Percentiles rank a stretch among this genome's conserved stretches.
Evolutionary conservation across 2,113 vertebrate genomes (phyloP).

Genomic region (Aleadryas rufinucha): DNA sequence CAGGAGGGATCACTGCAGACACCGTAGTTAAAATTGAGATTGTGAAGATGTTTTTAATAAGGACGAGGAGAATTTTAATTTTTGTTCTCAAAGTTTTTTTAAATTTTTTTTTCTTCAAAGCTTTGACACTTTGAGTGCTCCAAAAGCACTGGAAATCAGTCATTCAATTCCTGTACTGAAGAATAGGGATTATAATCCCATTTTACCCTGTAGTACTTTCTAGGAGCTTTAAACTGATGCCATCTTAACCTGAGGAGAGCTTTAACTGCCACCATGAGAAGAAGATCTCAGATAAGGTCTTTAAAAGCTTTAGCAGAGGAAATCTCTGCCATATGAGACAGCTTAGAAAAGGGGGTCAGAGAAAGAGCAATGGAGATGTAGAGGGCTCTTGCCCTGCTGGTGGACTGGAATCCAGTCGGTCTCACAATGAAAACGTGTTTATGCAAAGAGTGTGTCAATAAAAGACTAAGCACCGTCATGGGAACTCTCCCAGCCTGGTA

Average conservation of each 20-base stretch:
- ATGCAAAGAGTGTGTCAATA: not conserved
- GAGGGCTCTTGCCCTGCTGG: not conserved
- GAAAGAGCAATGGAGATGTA: not conserved
- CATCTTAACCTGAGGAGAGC: too few relatives aligned
- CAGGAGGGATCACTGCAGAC: not conserved
- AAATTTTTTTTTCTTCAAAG: not conserved
- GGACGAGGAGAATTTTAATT: not conserved
- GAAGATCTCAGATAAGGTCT: not conserved
- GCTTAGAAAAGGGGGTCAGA: not conserved
- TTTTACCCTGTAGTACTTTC: not conserved
- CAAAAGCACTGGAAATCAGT: not conserved
- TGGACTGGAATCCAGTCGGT: not conserved
- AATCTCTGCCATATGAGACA: too few relatives aligned
- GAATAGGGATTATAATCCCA: not conserved
- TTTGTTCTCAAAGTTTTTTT: not conserved
- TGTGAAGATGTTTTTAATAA: not conserved
- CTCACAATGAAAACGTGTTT: not conserved
- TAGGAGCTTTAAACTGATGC: not conserved
- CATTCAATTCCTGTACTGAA: not conserved
- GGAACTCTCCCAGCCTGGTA: not conserved
- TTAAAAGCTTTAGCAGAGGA: not conserved
- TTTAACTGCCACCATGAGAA: not conserved
- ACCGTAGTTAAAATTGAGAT: fast-evolving
- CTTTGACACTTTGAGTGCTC: not conserved
- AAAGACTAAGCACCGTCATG: fast-evolving